Evolutionary conservation across 2,113 vertebrate genomes (phyloP).

Genomic region (Indri indri): DNA sequence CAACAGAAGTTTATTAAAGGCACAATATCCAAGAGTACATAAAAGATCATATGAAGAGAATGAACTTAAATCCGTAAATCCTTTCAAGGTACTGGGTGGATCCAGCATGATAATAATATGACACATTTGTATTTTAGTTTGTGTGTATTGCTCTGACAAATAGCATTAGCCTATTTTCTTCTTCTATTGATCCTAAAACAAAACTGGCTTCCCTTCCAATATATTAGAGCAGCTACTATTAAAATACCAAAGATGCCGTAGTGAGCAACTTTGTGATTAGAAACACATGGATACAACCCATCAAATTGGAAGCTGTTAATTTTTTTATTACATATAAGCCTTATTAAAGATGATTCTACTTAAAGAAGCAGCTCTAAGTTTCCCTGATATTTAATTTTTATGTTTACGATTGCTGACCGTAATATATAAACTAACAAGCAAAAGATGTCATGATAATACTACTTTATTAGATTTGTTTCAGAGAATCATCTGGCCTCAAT

Average conservation of each 20-base stretch:
- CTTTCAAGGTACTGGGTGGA: background rate
- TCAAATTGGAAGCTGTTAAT: background rate
- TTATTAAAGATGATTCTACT: background rate
- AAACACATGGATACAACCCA: background rate
- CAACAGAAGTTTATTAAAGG: slow-evolving; percentile 26
- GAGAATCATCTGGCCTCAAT: background rate
- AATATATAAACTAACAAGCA: background rate
- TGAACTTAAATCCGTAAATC: background rate
- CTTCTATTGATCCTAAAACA: background rate
- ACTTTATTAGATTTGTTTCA: background rate
- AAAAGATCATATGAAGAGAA: background rate
- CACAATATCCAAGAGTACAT: background rate
- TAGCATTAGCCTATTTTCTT: background rate
- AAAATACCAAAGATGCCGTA: background rate
- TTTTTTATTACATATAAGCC: background rate
- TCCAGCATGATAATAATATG: background rate
- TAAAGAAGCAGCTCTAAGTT: background rate
- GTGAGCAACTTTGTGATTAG: background rate
- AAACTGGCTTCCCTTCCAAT: background rate
- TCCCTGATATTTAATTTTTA: background rate
- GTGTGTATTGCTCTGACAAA: background rate
- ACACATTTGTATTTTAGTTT: background rate
- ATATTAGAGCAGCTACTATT: background rate
- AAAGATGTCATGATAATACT: background rate
- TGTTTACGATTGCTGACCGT: background rate